A percentile compares a stretch with the other conserved stretches of the same genome.
Evolutionary conservation across 2,113 vertebrate genomes (phyloP).

Genomic region (Etheostoma spectabile): DNA sequence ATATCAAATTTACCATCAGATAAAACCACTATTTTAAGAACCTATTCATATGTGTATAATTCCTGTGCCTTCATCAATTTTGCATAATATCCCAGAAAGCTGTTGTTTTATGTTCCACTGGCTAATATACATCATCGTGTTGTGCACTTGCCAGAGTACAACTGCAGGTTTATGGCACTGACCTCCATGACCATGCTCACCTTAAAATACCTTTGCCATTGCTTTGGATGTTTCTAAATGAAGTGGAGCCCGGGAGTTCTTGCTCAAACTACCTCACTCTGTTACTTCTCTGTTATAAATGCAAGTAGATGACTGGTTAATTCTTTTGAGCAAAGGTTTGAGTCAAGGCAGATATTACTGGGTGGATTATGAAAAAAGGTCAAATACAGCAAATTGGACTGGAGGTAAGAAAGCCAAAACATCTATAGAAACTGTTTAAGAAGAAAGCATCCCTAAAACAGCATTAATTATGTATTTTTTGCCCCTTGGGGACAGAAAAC

Average conservation of each 20-base stretch:
- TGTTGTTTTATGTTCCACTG: constrained; percentile 77
- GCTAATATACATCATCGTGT: constrained; percentile 71
- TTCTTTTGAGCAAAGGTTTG: background rate
- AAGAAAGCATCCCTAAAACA: background rate
- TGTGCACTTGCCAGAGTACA: constrained; percentile 59
- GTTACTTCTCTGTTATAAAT: background rate
- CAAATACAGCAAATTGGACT: background rate
- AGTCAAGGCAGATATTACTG: background rate
- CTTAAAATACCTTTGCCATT: constrained; percentile 68
- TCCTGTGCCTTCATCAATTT: constrained; percentile 60
- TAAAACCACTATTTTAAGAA: background rate
- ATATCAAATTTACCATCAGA: background rate
- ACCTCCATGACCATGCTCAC: constrained; percentile 54
- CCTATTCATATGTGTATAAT: background rate
- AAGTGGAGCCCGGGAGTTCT: constrained; percentile 2
- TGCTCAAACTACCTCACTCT: background rate
- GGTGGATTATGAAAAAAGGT: background rate
- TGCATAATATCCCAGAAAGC: constrained; percentile 51
- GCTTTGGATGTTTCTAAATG: constrained; percentile 35
- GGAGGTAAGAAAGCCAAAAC: background rate
- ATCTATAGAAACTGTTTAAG: background rate
- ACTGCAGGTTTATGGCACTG: constrained; percentile 71
- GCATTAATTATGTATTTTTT: background rate
- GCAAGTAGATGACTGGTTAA: background rate
- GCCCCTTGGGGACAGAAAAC: background rate